These are phyloP conservation scores for Otocyon megalotis DNA, from an alignment of 2,113 vertebrate species.

Conservation along the genomic window DNA sequence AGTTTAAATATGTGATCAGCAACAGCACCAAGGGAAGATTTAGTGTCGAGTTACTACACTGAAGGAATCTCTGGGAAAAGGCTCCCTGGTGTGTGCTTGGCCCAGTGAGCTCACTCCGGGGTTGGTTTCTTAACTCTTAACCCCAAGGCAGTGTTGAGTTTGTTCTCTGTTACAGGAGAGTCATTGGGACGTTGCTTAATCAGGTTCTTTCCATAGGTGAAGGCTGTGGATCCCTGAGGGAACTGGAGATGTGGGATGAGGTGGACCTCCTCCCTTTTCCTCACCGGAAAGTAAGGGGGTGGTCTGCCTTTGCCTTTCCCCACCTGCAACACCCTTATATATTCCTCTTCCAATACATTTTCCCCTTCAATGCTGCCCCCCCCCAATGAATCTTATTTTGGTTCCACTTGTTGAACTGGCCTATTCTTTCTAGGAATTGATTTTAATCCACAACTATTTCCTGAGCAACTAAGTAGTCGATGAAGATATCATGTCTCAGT, in stretches of 20 bases:
- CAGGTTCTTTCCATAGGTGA: not conserved
- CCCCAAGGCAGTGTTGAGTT: not conserved
- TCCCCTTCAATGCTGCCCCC: not conserved
- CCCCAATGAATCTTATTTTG: not conserved
- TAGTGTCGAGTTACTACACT: slow-evolving; percentile 51
- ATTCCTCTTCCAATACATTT: not conserved
- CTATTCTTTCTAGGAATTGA: not conserved
- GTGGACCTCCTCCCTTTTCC: not conserved
- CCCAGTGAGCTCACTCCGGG: not conserved
- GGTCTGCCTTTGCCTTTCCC: not conserved
- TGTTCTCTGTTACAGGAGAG: not conserved
- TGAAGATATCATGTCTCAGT: not conserved
- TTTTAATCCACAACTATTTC: slow-evolving; percentile 43
- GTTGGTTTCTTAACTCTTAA: not conserved
- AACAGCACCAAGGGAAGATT: slow-evolving; percentile 36
- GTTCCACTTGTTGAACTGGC: not conserved
- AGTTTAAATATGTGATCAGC: slow-evolving; percentile 68
- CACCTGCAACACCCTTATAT: not conserved
- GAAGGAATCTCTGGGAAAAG: not conserved
- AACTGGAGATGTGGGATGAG: not conserved
- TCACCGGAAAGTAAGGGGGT: not conserved
- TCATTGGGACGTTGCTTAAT: not conserved
- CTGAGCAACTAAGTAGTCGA: not conserved
- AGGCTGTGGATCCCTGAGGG: not conserved
- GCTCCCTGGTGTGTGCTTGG: not conserved